A percentile compares a stretch with the other conserved stretches of the same genome.
Evolutionary conservation across 2,888 invertebrate genomes (phyloP).

Genomic region (Phytoseiulus persimilis): DNA sequence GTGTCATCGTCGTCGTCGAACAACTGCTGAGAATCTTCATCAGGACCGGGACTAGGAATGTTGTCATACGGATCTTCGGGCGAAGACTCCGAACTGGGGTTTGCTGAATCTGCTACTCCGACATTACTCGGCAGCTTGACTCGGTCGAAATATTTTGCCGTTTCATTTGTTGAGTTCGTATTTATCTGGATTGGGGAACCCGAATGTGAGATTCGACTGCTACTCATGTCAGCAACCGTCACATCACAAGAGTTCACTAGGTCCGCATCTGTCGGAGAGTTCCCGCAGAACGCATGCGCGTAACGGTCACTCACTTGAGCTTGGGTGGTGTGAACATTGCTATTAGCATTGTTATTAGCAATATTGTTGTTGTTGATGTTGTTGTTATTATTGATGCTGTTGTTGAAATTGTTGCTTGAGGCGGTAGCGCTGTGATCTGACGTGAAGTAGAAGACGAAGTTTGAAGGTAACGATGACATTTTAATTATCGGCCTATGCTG

Average conservation of each 20-base stretch:
- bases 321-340: slow-evolving; percentile 36
- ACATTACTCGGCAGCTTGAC: slow-evolving; percentile 10
- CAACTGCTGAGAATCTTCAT: slow-evolving; percentile 36
- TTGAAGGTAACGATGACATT: slow-evolving; percentile 47
- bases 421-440: slow-evolving; percentile 17
- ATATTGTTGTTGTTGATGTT: slow-evolving; percentile 16
- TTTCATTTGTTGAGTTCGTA: slow-evolving; percentile 25
- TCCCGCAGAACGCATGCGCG: neutral
- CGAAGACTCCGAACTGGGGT: slow-evolving; percentile 25
- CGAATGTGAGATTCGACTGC: no score
- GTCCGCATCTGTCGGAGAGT: no score
- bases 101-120: slow-evolving; percentile 7
- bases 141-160: neutral
- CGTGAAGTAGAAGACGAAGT: slow-evolving; percentile 45
- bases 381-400: neutral
- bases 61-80: slow-evolving; percentile 10
- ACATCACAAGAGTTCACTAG: no score
- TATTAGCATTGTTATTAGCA: slow-evolving; percentile 24
- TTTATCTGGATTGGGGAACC: slow-evolving; percentile 10
- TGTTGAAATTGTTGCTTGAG: neutral
- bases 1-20: slow-evolving; percentile 39
- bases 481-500: slow-evolving; percentile 46
- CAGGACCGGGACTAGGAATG: slow-evolving; percentile 24
- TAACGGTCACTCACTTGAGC: slow-evolving; percentile 39
- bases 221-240: no score